These are phyloP conservation scores for Numenius phaeopus DNA, from an alignment of 2,797 vertebrate species.

Conservation along the genomic window DNA sequence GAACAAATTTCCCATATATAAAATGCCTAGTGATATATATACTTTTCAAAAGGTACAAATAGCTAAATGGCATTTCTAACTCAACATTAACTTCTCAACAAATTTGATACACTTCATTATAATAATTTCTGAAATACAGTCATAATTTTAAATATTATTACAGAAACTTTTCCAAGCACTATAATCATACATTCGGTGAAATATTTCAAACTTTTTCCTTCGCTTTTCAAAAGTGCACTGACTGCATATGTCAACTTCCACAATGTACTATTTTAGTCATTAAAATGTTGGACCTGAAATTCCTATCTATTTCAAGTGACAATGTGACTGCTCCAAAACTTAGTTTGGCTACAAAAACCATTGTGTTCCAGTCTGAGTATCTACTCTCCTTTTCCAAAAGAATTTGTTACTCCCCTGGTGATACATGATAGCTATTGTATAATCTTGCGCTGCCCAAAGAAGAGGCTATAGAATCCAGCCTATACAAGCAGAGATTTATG, in stretches of 20 bases:
- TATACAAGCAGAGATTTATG: slow-evolving; percentile 64
- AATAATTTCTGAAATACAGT: slow-evolving; percentile 44
- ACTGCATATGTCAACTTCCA: not conserved
- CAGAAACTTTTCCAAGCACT: slow-evolving; percentile 8
- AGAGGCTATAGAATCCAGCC: slow-evolving; percentile 27
- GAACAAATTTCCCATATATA: slow-evolving; percentile 31
- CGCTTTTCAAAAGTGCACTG: not conserved
- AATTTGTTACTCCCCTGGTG: slow-evolving; percentile 34
- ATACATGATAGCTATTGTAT: slow-evolving; percentile 23
- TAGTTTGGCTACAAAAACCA: not conserved
- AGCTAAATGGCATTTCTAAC: slow-evolving; percentile 7
- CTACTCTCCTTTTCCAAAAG: not conserved
- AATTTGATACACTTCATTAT: slow-evolving; percentile 27
- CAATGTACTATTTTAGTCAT: not conserved
- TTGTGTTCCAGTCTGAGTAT: not conserved
- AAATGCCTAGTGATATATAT: slow-evolving; percentile 12
- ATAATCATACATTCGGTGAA: not conserved
- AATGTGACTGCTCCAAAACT: slow-evolving; percentile 10
- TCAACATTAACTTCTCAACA: slow-evolving; percentile 25
- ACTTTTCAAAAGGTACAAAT: slow-evolving; percentile 19
- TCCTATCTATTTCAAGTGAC: slow-evolving; percentile 6
- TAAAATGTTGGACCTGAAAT: slow-evolving; percentile 8
- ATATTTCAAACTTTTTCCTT: slow-evolving; percentile 43
- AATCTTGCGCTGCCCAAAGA: not conserved
- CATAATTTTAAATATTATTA: slow-evolving; percentile 44